Conservation (phyloP, 2,113 vertebrate species). For the Nicator chloris region DNA sequence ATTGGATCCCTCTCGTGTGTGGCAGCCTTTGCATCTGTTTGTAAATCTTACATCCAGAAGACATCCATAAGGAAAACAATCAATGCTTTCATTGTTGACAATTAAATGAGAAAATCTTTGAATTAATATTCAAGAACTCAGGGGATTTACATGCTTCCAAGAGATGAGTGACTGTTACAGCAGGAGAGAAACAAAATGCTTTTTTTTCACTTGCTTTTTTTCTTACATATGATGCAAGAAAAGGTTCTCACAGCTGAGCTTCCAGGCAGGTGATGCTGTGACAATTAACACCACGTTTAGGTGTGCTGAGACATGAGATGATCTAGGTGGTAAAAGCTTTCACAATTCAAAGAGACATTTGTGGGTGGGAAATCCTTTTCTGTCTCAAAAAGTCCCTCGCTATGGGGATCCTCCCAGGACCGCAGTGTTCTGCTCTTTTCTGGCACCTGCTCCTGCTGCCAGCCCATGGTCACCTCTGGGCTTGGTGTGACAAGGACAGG, state of each 20-base stretch:
- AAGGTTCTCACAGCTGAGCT: background rate
- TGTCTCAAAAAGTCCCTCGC: background rate
- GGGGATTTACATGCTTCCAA: background rate
- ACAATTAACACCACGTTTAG: background rate
- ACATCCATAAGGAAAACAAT: background rate
- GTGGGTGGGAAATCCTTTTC: background rate
- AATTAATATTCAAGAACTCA: background rate
- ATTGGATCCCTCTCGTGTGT: fast-evolving
- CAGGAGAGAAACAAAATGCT: background rate
- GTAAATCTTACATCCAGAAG: background rate
- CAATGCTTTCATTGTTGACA: background rate
- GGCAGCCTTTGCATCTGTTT: background rate
- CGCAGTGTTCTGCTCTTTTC: fast-evolving
- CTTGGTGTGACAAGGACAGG: fast-evolving
- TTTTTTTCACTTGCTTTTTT: background rate
- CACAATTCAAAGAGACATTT: fast-evolving
- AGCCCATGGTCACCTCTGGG: background rate
- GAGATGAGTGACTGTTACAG: background rate
- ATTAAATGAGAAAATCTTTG: background rate
- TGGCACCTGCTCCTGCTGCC: background rate
- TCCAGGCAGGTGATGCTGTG: background rate
- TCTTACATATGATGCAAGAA: background rate
- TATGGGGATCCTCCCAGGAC: background rate
- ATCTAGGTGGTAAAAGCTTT: background rate
- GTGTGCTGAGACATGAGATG: background rate